phyloP scores from a whole-genome alignment of 1,140 invertebrate genomes.

The Mamestra configurata region DNA sequence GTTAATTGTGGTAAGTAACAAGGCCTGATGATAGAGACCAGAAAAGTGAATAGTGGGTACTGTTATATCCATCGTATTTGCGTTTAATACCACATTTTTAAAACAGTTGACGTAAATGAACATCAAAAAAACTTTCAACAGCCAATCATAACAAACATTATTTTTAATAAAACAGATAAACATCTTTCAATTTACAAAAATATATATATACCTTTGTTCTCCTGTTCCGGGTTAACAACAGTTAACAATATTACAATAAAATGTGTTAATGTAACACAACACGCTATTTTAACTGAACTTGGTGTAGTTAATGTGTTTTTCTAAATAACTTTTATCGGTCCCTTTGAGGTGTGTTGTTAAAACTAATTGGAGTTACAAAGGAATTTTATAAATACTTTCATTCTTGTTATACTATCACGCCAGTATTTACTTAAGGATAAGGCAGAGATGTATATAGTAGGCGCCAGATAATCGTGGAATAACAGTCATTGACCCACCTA shows the following conservation, averaged over 20 bases:
- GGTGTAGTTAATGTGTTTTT: constrained; percentile 5
- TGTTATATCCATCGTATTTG: no score
- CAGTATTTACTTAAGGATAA: no score
- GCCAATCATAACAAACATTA: background rate
- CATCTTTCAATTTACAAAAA: background rate
- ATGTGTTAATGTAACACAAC: constrained; percentile 41
- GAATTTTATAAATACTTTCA: constrained; percentile 1
- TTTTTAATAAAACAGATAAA: constrained; percentile 6
- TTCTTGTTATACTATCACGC: no score
- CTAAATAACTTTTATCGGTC: constrained; percentile 25
- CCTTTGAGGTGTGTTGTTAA: constrained; percentile 5
- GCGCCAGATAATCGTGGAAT: no score
- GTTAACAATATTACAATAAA: constrained; percentile 16
- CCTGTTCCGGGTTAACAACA: background rate
- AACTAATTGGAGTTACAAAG: background rate
- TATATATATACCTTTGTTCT: background rate
- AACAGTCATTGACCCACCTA: no score
- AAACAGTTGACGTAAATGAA: no score
- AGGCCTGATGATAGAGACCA: no score
- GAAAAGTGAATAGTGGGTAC: no score
- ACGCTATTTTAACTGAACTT: constrained; percentile 28
- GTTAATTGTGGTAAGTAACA: no score
- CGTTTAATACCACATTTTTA: no score
- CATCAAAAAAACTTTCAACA: background rate
- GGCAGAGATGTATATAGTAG: no score